phyloP scores from a whole-genome alignment of 2,888 invertebrate genomes.

The Scaptomyza reducta region DNA sequence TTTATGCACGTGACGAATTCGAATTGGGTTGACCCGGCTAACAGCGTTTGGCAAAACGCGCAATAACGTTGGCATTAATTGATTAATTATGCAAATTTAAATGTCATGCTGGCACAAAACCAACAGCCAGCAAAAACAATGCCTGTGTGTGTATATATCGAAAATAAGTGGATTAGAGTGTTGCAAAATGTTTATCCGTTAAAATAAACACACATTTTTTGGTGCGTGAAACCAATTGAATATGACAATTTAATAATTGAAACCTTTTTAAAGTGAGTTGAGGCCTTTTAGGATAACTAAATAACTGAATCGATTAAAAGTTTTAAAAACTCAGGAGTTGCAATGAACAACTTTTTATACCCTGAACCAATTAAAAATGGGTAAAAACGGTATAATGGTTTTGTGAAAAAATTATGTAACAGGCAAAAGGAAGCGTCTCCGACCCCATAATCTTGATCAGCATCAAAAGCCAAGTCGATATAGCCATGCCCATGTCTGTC shows the following conservation, averaged over 20 bases:
- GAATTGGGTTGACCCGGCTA: slow-evolving; percentile 41
- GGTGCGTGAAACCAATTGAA: not conserved
- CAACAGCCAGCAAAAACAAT: slow-evolving; percentile 18
- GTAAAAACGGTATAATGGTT: no score
- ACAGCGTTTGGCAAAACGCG: slow-evolving; percentile 22
- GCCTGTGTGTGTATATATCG: not conserved
- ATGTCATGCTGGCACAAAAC: slow-evolving; percentile 31
- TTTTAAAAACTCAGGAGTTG: no score
- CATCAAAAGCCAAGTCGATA: no score
- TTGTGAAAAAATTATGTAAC: no score
- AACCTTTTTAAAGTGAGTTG: not conserved
- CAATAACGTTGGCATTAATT: slow-evolving; percentile 64
- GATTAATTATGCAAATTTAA: slow-evolving; percentile 73
- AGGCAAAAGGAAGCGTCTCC: no score
- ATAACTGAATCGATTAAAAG: no score
- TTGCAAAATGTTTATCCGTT: slow-evolving; percentile 2
- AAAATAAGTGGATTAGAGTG: slow-evolving; percentile 17
- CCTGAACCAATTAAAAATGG: no score
- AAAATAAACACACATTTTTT: not conserved
- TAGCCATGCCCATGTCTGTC: no score
- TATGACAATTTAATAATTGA: not conserved
- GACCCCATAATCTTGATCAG: no score
- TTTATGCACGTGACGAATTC: slow-evolving; percentile 71
- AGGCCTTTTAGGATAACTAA: no score
- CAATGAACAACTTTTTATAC: no score